Evolutionary conservation across 2,888 invertebrate genomes (phyloP), one percentile per base, ranked within the genome.

Genomic region (Pediacus dermestoides): DNA sequence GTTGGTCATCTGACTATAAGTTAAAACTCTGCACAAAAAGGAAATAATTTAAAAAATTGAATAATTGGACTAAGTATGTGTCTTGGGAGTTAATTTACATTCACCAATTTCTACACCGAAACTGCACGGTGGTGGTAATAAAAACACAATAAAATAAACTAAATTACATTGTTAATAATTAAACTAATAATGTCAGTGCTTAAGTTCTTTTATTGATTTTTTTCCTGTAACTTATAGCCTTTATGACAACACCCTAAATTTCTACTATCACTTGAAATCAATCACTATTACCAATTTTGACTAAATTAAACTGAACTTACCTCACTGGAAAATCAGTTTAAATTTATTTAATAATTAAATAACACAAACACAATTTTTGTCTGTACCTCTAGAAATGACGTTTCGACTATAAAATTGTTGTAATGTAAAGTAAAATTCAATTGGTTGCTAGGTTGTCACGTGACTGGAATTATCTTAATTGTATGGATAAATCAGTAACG

Each of bases 381-480:
- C 28, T 36, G 39, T 34, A 38, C 34, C 41, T 46, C 53, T 40
- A 33, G 46, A 32, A 36, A 40, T 52, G 52, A 52, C 50, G 52
- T 54, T 52, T 44, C 27, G 30, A 26, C 33, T 34, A 34, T 28
- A 44, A 42, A 37, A 53, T 43, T 58, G 57, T 60, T 56, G 57
- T 61, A 63, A 62, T 56, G 53, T 53, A 54, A 54, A 51, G 53
- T 37, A 43, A 37, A 30, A 34, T 39, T 43, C 42, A 40, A 63
- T 64, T 61, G 63, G 62, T 56, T 53, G 49, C 49, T 45, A 53
- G 25, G 50, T 13, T 26, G 43, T 50, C 63, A 61, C 59, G 60
- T 61, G 61, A 57, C 46, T 34, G 8, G 37, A 14, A 13, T 34
- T n/a, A n/a, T n/a, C n/a, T n/a, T n/a, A n/a, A n/a, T n/a, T n/a